Conservation (phyloP, 2,888 invertebrate species). For the Creontiades dilutus region DNA sequence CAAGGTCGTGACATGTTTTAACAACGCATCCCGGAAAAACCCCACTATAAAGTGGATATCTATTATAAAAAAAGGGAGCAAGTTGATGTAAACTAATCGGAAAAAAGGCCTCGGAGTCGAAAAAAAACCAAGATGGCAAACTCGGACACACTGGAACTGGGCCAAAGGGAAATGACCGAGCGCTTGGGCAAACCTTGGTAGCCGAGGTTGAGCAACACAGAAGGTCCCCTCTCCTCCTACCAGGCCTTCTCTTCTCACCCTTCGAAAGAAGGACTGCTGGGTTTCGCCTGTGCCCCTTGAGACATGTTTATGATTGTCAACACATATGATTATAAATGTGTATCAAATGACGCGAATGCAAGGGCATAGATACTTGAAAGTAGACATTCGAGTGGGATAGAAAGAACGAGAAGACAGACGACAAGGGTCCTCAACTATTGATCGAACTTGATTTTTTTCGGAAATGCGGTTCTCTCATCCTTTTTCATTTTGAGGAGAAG, state of each 20-base stretch:
- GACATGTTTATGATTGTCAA: background rate
- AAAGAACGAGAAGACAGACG: too few species aligned
- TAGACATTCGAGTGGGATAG: too few species aligned
- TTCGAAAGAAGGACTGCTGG: conserved; percentile 18
- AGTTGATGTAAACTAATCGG: background rate
- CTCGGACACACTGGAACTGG: conserved; percentile 64
- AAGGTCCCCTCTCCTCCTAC: conserved; percentile 1
- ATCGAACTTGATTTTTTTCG: too few species aligned
- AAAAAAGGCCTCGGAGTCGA: background rate
- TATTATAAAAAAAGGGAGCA: background rate
- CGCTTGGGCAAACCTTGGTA: conserved; percentile 71
- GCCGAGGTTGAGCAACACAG: conserved; percentile 60
- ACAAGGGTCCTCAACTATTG: too few species aligned
- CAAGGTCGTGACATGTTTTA: too few species aligned
- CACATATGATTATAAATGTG: background rate
- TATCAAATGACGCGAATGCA: too few species aligned
- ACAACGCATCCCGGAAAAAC: background rate
- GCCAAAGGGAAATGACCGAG: conserved; percentile 70
- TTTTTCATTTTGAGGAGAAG: too few species aligned
- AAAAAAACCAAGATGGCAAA: conserved; percentile 44
- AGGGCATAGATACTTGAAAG: too few species aligned
- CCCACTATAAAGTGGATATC: background rate
- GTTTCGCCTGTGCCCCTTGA: conserved; percentile 1
- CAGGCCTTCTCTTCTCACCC: conserved; percentile 23
- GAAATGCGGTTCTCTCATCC: too few species aligned